These are phyloP conservation scores for Penaeus vannamei DNA, from an alignment of 1,140 invertebrate genomes.

Conservation along the genomic window DNA sequence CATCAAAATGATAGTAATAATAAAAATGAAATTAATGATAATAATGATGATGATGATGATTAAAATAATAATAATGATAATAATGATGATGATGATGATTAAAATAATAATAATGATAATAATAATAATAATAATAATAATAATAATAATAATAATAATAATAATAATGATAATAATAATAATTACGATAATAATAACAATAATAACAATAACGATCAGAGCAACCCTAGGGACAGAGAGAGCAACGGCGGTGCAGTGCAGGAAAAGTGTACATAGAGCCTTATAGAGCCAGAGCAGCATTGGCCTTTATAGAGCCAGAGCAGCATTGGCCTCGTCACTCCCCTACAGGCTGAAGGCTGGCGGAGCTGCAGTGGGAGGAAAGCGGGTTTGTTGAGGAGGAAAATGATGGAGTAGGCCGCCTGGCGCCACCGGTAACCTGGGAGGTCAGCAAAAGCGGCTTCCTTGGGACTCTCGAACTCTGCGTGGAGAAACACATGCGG, in stretches of 20 bases:
- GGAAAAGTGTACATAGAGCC: no score
- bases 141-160: neutral
- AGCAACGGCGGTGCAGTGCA: no score
- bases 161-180: neutral
- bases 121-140: neutral
- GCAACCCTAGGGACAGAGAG: neutral
- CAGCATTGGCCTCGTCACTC: no score
- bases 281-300: no score
- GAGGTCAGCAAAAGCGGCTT: no score
- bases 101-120: neutral
- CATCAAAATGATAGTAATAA: neutral
- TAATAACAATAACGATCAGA: neutral
- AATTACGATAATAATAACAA: neutral
- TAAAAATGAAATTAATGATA: neutral
- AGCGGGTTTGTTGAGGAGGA: slow-evolving; percentile 2
- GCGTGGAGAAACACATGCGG: no score
- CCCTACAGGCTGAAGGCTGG: no score
- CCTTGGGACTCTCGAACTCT: no score
- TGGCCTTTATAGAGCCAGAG: no score
- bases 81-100: neutral
- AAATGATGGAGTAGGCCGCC: slow-evolving; percentile 24
- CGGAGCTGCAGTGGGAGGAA: neutral
- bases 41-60: neutral
- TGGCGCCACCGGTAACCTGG: neutral
- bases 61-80: neutral